Base-by-base conservation (phyloP, 2,888 invertebrate species). In the Melanchra persicariae region DNA sequence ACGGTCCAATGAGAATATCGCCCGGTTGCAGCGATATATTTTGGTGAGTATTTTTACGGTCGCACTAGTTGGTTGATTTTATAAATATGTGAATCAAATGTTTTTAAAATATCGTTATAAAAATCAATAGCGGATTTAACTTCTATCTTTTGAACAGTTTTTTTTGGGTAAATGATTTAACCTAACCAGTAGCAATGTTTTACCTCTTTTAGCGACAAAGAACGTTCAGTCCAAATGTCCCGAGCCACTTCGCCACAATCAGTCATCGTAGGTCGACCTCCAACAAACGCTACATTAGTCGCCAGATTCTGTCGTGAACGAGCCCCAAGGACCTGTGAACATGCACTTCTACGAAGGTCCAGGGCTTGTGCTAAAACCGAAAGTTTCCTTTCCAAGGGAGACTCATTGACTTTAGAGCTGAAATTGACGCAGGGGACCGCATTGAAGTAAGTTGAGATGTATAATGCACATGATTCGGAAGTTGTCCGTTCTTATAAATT, bases 241-340 rank as follows among this genome's bases (percentile, higher is more conserved):
- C 89, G 96, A 81, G 95, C 96, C 0, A 96, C 95, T 12, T 95
- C 96, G 3, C 93, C 95, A 6, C 96, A 94, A 78, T 94, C 95
- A 4, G 95, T 95, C 71, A 95, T 95, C 68, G 95, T 95, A 15
- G 95, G 96, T 79, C 96, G 97, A 54, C 97, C 97, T 24, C 96
- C 97, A 0, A 97, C 97, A 70, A 98, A 98, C 86, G 98, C 98
- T 2, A 98, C 98, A 10, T 96, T 98, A 19, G 96, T 98, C 63
- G 98, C 98, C 0, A 96, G 98, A 64, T 98, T 98, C 91, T 98
- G 98, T 91, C 97, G 97, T 66, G 98, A 98, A 87, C 97, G 98
- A 59, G 97, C 98, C 19, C 98, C 98, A 0, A 96, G 97, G 80
- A 98, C 98, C 54, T 98, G 98, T 89, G 98, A 98, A 90, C 98